Evolutionary conservation across 2,888 invertebrate species (phyloP).

Genomic region (Pseudococcus longispinus): DNA sequence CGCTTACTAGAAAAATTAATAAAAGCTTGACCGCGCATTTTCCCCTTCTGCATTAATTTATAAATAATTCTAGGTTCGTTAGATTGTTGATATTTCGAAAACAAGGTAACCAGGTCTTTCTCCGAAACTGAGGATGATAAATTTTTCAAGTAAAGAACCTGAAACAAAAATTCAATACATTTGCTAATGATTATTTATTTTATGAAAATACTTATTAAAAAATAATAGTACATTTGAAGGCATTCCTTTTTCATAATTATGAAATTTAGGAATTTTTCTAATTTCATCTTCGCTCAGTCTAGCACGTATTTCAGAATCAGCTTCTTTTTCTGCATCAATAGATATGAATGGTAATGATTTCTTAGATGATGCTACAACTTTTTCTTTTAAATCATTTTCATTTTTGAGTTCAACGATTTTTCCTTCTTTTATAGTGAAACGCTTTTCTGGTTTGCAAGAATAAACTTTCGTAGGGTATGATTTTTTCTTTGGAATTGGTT

Average conservation of each 20-base stretch:
- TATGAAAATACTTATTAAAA: constrained; percentile 63
- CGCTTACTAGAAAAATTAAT: constrained; percentile 66
- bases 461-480: constrained; percentile 37
- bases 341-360: not conserved
- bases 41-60: constrained; percentile 65
- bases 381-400: constrained; percentile 9
- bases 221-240: constrained; percentile 58
- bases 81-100: constrained; percentile 64
- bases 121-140: constrained; percentile 65
- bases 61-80: constrained; percentile 62
- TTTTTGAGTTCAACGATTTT: constrained; percentile 35
- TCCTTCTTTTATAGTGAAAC: constrained; percentile 13
- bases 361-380: not conserved
- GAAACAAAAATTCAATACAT: constrained; percentile 58
- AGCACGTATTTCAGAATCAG: not conserved
- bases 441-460: constrained; percentile 31
- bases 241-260: constrained; percentile 59
- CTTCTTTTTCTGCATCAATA: not conserved
- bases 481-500: not conserved
- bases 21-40: constrained; percentile 70
- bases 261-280: constrained; percentile 59
- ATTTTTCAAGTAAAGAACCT: constrained; percentile 69
- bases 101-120: constrained; percentile 65
- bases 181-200: not conserved
- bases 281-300: constrained; percentile 59